These are phyloP conservation scores for Eustalomyia histrio DNA, from an alignment of 2,888 invertebrate species.

Conservation along the genomic window DNA sequence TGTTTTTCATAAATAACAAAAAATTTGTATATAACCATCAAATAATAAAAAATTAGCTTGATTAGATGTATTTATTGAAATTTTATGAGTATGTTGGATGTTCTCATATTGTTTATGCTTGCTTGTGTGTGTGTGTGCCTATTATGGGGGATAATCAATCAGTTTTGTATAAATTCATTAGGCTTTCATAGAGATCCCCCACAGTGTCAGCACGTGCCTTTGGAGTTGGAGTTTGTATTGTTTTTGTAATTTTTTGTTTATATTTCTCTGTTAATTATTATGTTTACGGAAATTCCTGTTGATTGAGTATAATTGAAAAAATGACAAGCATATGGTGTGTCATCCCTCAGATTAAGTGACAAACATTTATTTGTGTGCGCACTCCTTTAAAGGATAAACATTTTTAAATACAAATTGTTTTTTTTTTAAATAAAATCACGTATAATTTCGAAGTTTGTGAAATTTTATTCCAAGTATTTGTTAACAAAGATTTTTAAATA, in stretches of 20 bases:
- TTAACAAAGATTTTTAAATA: too few species aligned
- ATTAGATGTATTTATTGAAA: constrained; percentile 18
- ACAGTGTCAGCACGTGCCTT: constrained; percentile 57
- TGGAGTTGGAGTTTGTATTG: constrained; percentile 23
- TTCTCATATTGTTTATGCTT: background rate
- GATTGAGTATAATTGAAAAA: constrained; percentile 46
- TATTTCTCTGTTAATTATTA: constrained; percentile 38
- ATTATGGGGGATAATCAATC: constrained; percentile 48
- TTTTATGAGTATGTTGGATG: constrained; percentile 8
- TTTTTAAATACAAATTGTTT: background rate
- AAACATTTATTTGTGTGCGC: background rate
- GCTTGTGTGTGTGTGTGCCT: background rate
- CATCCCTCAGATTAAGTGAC: constrained; percentile 26
- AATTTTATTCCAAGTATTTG: too few species aligned
- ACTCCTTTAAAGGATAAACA: background rate
- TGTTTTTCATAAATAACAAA: constrained; percentile 29
- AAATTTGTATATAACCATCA: background rate
- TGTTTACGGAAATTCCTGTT: constrained; percentile 50
- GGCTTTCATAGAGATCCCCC: constrained; percentile 43
- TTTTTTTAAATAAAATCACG: background rate
- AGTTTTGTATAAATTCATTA: constrained; percentile 42
- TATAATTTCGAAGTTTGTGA: too few species aligned
- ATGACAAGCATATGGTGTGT: constrained; percentile 47
- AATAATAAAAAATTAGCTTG: constrained; percentile 32
- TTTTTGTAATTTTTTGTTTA: background rate